Percentiles rank a stretch among this genome's conserved stretches.
phyloP scores from a whole-genome alignment of 2,888 invertebrate species.

The Idaea biselata region DNA sequence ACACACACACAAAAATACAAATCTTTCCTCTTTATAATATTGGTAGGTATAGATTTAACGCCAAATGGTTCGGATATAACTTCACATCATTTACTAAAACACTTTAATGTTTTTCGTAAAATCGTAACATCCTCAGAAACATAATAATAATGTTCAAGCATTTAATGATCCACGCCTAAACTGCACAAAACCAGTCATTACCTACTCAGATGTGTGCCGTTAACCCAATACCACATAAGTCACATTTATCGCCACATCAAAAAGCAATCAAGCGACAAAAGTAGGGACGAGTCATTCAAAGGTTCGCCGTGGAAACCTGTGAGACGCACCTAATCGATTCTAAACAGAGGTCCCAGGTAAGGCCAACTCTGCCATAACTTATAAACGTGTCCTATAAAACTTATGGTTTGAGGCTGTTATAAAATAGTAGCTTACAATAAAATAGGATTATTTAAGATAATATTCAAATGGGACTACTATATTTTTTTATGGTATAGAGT shows the following conservation, averaged over 20 bases:
- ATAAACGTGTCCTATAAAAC: constrained; percentile 51
- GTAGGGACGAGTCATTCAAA: constrained; percentile 61
- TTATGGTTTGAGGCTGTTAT: constrained; percentile 39
- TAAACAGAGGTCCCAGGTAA: constrained; percentile 51
- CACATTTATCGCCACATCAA: constrained; percentile 79
- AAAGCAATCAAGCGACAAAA: constrained; percentile 78
- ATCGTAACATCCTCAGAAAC: constrained; percentile 36
- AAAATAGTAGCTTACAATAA: constrained; percentile 45
- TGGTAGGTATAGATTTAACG: too few relatives aligned
- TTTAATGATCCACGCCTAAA: constrained; percentile 65
- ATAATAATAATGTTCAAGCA: constrained; percentile 66
- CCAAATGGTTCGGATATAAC: too few relatives aligned
- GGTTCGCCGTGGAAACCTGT: constrained; percentile 53
- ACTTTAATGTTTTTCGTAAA: constrained; percentile 23
- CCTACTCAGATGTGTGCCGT: constrained; percentile 54
- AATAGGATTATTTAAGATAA: constrained; percentile 37
- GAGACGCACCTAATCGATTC: constrained; percentile 69
- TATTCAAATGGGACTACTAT: constrained; percentile 11
- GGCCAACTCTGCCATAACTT: constrained; percentile 54
- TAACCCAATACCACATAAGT: constrained; percentile 73
- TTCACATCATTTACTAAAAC: too few relatives aligned
- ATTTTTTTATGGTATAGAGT: too few relatives aligned
- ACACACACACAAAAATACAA: too few relatives aligned
- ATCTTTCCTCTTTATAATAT: too few relatives aligned
- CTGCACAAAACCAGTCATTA: constrained; percentile 69